These are phyloP conservation scores for Xiphorhynchus erythropygius DNA, from an alignment of 2,797 vertebrate species.

Conservation along the genomic window DNA sequence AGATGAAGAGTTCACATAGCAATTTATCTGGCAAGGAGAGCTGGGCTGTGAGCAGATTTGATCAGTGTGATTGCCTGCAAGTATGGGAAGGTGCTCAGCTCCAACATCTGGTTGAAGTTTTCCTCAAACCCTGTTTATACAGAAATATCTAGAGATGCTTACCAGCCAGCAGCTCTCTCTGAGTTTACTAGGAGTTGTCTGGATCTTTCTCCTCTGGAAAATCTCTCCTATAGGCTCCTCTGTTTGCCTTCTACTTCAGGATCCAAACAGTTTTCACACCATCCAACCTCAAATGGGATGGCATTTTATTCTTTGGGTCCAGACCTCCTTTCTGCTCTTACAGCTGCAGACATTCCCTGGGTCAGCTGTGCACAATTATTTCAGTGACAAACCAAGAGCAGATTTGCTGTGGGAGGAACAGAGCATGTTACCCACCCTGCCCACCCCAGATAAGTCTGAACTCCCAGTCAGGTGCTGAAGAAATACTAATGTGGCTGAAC, in stretches of 20 bases:
- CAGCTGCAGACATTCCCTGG: not conserved
- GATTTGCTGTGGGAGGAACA: not conserved
- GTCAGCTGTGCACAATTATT: not conserved
- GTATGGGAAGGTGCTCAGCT: not conserved
- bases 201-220: not conserved
- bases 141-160: not conserved
- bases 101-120: not conserved
- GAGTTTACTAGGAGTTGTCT: not conserved
- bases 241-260: not conserved
- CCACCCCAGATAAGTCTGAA: not conserved
- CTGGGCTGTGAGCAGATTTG: not conserved
- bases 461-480: not conserved
- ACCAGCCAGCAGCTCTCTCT: not conserved
- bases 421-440: not conserved
- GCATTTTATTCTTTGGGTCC: not conserved
- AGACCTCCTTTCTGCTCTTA: not conserved
- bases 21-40: not conserved
- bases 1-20: not conserved
- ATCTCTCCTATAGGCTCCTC: not conserved
- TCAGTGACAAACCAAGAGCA: not conserved
- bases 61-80: not conserved
- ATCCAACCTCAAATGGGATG: not conserved
- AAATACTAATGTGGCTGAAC: not conserved
- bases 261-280: not conserved
- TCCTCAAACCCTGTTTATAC: not conserved